These are phyloP conservation scores for Clupea harengus DNA, from an alignment of 2,113 vertebrate genomes.

Conservation along the genomic window DNA sequence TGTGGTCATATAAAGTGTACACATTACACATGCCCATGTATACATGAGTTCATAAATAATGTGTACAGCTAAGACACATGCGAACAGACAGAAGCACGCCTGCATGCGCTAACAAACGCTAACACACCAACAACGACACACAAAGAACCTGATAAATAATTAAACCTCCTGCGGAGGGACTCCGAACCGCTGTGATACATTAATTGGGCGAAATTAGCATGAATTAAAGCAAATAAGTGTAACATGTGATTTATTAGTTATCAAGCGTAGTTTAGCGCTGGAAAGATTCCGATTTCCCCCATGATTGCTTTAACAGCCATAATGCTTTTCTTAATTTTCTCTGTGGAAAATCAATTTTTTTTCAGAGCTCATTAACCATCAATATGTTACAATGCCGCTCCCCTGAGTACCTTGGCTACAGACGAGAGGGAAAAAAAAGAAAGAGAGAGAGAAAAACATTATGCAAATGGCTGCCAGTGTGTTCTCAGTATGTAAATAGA, in stretches of 20 bases:
- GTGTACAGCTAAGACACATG: constrained; percentile 64
- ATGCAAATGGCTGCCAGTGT: constrained; percentile 91
- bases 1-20: not conserved
- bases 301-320: constrained; percentile 99
- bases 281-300: constrained; percentile 97
- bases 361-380: constrained; percentile 99
- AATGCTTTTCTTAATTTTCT: constrained; percentile 99
- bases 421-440: constrained; percentile 39
- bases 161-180: constrained; percentile 97
- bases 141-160: constrained; percentile 96
- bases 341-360: constrained; percentile 99
- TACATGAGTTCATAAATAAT: constrained; percentile 40
- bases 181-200: constrained; percentile 98
- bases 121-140: constrained; percentile 53
- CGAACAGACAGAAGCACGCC: constrained; percentile 55
- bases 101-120: not conserved
- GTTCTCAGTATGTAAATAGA: constrained; percentile 97
- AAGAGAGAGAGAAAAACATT: constrained; percentile 80
- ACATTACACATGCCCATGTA: not conserved
- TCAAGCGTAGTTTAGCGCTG: constrained; percentile 94
- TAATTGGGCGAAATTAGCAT: constrained; percentile 99
- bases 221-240: constrained; percentile 99
- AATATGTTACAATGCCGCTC: constrained; percentile 99
- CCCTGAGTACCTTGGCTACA: constrained; percentile 87
- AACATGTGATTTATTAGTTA: constrained; percentile 99